These are phyloP conservation scores for Tillus elongatus DNA, from an alignment of 2,888 invertebrate species.

Conservation along the genomic window DNA sequence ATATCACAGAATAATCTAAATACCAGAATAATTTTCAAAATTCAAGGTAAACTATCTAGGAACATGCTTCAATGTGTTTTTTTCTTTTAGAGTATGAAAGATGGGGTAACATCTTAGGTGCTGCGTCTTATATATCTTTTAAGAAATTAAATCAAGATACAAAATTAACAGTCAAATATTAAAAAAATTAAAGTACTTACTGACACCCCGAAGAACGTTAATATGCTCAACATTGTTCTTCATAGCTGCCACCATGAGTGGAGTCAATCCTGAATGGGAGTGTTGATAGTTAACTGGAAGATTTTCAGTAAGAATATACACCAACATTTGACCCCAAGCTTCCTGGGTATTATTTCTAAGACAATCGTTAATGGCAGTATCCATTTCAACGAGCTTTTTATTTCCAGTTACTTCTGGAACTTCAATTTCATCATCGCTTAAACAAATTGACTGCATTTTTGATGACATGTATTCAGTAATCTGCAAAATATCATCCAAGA, in stretches of 20 bases:
- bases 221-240: background rate
- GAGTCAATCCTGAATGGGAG: constrained; percentile 53
- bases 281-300: constrained; percentile 66
- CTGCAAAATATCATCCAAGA: constrained; percentile 70
- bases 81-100: too few species aligned
- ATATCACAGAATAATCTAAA: too few species aligned
- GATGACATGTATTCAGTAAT: constrained; percentile 45
- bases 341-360: constrained; percentile 18
- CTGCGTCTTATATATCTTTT: too few species aligned
- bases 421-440: background rate
- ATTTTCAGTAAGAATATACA: constrained; percentile 70
- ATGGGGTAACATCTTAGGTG: too few species aligned
- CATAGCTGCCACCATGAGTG: constrained; percentile 70
- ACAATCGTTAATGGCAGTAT: constrained; percentile 10
- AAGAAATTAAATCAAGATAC: too few species aligned
- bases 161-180: background rate
- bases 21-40: too few species aligned
- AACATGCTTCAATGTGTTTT: too few species aligned
- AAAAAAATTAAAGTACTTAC: background rate
- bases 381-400: constrained; percentile 38
- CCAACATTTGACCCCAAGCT: constrained; percentile 46
- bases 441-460: background rate
- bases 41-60: too few species aligned
- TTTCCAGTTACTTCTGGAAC: constrained; percentile 30
- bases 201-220: background rate